Evolutionary conservation across 2,113 vertebrate species (phyloP).

Genomic region (Sphaerodactylus townsendi): DNA sequence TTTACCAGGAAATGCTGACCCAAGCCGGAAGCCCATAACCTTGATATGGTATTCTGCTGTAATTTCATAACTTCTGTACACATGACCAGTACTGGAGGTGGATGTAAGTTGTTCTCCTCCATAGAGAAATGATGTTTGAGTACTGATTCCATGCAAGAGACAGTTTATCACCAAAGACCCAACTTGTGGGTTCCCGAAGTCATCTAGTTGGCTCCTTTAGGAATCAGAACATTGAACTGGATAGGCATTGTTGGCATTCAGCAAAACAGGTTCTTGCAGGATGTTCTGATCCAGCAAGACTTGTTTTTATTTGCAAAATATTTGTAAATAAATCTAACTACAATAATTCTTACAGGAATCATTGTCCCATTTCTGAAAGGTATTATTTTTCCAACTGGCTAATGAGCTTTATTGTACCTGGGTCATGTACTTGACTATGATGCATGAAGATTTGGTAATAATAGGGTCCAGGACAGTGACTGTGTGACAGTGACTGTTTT

Average conservation of each 20-base stretch:
- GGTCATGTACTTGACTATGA: not conserved
- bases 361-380: not conserved
- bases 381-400: not conserved
- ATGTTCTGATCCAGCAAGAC: not conserved
- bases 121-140: no score
- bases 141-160: no score
- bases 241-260: not conserved
- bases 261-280: no score
- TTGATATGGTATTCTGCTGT: no score
- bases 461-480: not conserved
- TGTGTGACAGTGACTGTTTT: not conserved
- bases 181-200: not conserved
- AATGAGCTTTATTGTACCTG: not conserved
- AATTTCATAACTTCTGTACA: no score
- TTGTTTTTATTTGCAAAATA: not conserved
- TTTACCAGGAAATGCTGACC: no score
- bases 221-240: not conserved
- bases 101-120: no score
- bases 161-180: no score
- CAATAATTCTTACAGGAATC: not conserved
- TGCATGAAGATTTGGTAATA: not conserved
- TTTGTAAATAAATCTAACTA: not conserved
- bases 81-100: no score
- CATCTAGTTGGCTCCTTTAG: no score
- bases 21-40: no score